Evolutionary conservation across 1,140 invertebrate genomes (phyloP), one percentile per base, ranked within the genome.

Genomic region (Zaprionus africanus): DNA sequence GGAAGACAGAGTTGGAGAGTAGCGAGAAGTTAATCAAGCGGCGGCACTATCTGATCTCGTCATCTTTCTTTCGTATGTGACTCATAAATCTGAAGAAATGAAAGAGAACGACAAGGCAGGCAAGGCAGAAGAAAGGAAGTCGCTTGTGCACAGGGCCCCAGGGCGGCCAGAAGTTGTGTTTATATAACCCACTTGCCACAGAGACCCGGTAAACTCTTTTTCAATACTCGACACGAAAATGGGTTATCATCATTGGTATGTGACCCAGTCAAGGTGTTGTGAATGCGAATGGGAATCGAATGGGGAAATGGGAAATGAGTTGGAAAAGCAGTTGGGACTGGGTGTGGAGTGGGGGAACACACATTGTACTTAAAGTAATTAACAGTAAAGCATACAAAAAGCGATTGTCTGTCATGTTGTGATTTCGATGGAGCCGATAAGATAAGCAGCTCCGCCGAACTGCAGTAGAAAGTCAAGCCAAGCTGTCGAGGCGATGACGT

Each of bases 231-330:
- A 51, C 41, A 43, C 53, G 60, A 67, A 85, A 81, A 85, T 85
- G 82, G 82, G 82, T 84, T 84, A 84, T 84, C 82, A 84, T 78
- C 67, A 22, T 22, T 22, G 22, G 73, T 69, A 77, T 69, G 79
- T 77, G 66, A 81, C 78, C 70, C 78, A 80, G 15, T 49, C 13
- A 34, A 84, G 81, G 77, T 83, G 81, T 76, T 73, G 68, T 63
- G 54, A 71, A 46, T 66, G 63, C 11, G 63, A 46, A 46, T 46
- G 43, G 43, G 43, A 51, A 51, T 51, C 46, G 46, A 24, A 51
- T 51, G 46, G 46, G 46, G 46, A 19, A 51, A 22, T 24, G 41
- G 49, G 12, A 53, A 22, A 13, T 9, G 49, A 41, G 22, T 34
- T 9, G 56, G 34, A 43, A 36, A 68, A 15, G 31, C 12, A 36